Conservation (phyloP, 2,113 vertebrate genomes). For the Arizona elegans region DNA sequence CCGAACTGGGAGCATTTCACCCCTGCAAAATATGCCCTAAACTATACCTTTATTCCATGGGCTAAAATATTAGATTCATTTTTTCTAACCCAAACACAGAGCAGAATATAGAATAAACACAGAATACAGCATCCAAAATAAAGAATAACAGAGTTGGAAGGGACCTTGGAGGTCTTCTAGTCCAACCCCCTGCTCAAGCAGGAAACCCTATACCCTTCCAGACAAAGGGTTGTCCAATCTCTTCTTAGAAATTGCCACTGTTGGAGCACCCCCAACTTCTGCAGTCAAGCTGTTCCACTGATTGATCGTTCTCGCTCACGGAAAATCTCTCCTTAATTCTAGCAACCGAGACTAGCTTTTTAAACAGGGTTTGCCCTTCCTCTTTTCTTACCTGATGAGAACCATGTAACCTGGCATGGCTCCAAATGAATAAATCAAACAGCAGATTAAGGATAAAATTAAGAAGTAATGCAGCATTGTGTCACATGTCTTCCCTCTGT, state of each 20-base stretch:
- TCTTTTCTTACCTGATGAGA: slow-evolving; percentile 71
- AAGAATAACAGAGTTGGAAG: neutral
- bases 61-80: neutral
- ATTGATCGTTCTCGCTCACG: neutral
- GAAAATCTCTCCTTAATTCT: neutral
- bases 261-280: neutral
- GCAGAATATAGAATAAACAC: neutral
- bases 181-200: neutral
- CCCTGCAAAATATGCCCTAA: too few species aligned
- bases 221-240: neutral
- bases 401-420: slow-evolving; percentile 81
- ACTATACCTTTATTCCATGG: neutral
- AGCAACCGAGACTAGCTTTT: neutral
- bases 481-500: slow-evolving; percentile 59
- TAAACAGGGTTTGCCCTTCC: neutral
- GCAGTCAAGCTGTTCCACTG: neutral
- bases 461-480: slow-evolving; percentile 73
- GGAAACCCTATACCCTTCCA: neutral
- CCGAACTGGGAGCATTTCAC: too few species aligned
- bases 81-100: neutral
- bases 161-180: neutral
- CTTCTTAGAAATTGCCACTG: neutral
- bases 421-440: slow-evolving; percentile 73
- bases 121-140: neutral
- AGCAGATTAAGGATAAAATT: slow-evolving; percentile 63